A percentile compares a stretch with the other conserved stretches of the same genome.
Conservation (phyloP, 1,140 invertebrate species). For the Lysiphlebus fabarum region DNA sequence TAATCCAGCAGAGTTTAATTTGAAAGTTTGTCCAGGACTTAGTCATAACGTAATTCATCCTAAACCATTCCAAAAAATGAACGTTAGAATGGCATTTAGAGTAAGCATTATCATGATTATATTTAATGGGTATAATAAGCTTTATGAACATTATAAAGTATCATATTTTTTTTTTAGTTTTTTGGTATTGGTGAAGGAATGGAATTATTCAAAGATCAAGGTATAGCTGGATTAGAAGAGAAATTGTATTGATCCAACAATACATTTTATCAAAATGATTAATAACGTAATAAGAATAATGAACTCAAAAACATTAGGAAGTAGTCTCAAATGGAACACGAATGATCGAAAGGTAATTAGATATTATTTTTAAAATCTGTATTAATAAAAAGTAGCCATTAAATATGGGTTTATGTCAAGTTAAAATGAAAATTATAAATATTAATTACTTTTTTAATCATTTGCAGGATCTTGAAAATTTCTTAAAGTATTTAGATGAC, state of each 20-base stretch:
- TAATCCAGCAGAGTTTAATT: too few species aligned
- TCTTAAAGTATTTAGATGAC: neutral
- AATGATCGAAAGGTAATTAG: neutral
- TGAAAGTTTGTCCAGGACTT: neutral
- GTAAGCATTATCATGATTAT: neutral
- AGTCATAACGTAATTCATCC: neutral
- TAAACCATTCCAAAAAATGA: constrained; percentile 6
- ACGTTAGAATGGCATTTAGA: neutral
- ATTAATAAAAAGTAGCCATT: neutral
- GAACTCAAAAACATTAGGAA: too few species aligned
- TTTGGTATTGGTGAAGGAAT: too few species aligned
- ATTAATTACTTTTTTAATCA: neutral
- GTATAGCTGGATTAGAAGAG: too few species aligned
- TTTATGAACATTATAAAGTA: neutral
- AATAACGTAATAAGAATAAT: too few species aligned
- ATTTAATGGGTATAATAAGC: neutral
- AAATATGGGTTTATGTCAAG: neutral
- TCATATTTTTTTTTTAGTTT: too few species aligned
- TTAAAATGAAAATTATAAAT: neutral
- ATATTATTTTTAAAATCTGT: neutral
- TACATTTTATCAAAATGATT: too few species aligned
- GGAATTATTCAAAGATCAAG: too few species aligned
- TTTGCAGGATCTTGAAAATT: neutral
- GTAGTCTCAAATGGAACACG: neutral
- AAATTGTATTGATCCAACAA: too few species aligned